These are phyloP conservation scores for Zelleria hepariella DNA, from an alignment of 2,888 invertebrate species.

Conservation along the genomic window DNA sequence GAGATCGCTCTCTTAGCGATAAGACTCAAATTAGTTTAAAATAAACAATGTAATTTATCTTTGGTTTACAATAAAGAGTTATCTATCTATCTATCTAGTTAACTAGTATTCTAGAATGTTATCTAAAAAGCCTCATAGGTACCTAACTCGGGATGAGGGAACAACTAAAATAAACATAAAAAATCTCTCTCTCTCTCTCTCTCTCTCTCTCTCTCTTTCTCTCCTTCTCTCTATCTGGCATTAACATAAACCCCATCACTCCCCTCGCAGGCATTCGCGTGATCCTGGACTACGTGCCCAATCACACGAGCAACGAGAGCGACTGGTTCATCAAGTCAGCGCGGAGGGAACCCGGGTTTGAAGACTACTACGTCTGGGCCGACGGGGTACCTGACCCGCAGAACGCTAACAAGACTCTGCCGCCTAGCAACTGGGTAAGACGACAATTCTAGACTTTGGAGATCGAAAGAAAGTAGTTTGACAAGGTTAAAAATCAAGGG, in stretches of 20 bases:
- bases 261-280: constrained; percentile 54
- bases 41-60: too few relatives aligned
- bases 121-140: too few relatives aligned
- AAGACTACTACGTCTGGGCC: constrained; percentile 80
- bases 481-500: background rate
- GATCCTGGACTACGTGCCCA: constrained; percentile 78
- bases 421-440: constrained; percentile 82
- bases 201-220: too few relatives aligned
- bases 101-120: too few relatives aligned
- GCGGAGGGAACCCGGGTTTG: constrained; percentile 66
- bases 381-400: constrained; percentile 44
- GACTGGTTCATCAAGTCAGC: constrained; percentile 85
- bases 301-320: constrained; percentile 84
- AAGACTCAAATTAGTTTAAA: too few relatives aligned
- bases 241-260: background rate
- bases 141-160: too few relatives aligned
- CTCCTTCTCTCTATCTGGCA: too few relatives aligned
- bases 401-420: constrained; percentile 43
- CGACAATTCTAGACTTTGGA: background rate
- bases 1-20: too few relatives aligned
- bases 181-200: too few relatives aligned
- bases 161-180: too few relatives aligned
- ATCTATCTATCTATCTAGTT: too few relatives aligned
- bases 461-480: background rate
- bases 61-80: too few relatives aligned